Conservation (phyloP, 2,797 vertebrate species). For the Clarias fuscus region DNA sequence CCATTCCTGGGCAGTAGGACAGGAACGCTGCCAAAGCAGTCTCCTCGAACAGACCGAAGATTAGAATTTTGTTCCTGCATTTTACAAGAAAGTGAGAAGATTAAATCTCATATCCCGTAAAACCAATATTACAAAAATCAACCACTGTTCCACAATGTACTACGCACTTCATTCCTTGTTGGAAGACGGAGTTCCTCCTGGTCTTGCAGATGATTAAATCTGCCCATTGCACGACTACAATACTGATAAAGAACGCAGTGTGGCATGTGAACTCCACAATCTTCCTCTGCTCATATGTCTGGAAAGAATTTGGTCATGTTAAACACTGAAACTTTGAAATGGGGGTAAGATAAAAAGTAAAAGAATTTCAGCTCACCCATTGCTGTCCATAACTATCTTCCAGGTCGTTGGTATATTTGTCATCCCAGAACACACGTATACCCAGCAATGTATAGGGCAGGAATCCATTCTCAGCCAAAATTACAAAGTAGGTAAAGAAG, state of each 20-base stretch:
- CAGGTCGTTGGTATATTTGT: constrained; percentile 80
- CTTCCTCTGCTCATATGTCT: constrained; percentile 89
- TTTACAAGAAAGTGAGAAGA: not conserved
- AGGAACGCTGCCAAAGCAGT: constrained; percentile 93
- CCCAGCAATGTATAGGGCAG: constrained; percentile 77
- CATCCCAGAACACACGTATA: constrained; percentile 81
- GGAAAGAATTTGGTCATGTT: constrained; percentile 25
- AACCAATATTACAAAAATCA: not conserved
- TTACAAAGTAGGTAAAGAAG: constrained; percentile 90
- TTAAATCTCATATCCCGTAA: not conserved
- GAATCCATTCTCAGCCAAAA: constrained; percentile 87
- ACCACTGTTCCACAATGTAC: not conserved
- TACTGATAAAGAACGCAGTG: constrained; percentile 86
- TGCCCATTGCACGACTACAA: constrained; percentile 87
- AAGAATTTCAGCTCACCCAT: constrained; percentile 75
- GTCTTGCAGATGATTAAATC: constrained; percentile 90
- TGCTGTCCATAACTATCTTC: constrained; percentile 90
- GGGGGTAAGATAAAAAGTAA: not conserved
- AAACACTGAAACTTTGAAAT: not conserved
- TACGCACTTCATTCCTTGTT: constrained; percentile 90
- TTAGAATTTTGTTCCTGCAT: constrained; percentile 94
- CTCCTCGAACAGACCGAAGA: constrained; percentile 97
- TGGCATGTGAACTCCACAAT: constrained; percentile 90
- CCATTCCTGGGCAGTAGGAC: constrained; percentile 96
- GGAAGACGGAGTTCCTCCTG: constrained; percentile 87